Percentiles rank a stretch among this genome's conserved stretches.
These are phyloP conservation scores for Arctopsyche grandis DNA, from an alignment of 1,140 invertebrate genomes.

Conservation along the genomic window DNA sequence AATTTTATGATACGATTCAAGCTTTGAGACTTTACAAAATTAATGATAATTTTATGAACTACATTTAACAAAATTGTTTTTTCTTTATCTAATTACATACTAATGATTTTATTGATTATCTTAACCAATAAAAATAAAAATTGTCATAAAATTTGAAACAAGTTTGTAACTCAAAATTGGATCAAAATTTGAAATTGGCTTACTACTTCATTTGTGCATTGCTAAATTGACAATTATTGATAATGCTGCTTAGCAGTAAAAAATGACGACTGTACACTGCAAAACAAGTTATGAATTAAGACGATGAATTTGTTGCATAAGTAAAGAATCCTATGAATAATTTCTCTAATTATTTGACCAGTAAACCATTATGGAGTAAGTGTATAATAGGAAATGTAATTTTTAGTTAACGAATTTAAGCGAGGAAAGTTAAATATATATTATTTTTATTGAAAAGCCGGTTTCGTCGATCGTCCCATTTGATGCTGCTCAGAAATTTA, in stretches of 20 bases:
- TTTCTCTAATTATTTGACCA: conserved; percentile 34
- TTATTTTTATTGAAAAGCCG: conserved; percentile 25
- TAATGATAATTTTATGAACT: not conserved
- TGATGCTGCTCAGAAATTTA: conserved; percentile 53
- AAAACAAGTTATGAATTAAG: not conserved
- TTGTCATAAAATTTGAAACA: not conserved
- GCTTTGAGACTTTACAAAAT: not conserved
- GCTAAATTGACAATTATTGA: no score
- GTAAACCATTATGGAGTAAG: conserved; percentile 35
- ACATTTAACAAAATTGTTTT: not conserved
- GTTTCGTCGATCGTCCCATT: conserved; percentile 50
- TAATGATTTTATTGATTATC: not conserved
- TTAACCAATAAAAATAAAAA: not conserved
- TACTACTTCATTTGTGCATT: no score
- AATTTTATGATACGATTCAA: no score
- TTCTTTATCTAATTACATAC: not conserved
- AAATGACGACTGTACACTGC: not conserved
- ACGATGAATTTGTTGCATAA: not conserved
- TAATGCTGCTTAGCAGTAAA: not conserved
- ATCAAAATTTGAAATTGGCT: no score
- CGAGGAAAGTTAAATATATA: conserved; percentile 10
- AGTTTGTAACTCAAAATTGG: no score
- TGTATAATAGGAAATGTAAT: conserved; percentile 23
- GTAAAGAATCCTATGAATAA: not conserved
- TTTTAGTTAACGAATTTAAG: conserved; percentile 3